Evolutionary conservation across 2,797 vertebrate species (phyloP).

Genomic region (Anguilla pacifica): DNA sequence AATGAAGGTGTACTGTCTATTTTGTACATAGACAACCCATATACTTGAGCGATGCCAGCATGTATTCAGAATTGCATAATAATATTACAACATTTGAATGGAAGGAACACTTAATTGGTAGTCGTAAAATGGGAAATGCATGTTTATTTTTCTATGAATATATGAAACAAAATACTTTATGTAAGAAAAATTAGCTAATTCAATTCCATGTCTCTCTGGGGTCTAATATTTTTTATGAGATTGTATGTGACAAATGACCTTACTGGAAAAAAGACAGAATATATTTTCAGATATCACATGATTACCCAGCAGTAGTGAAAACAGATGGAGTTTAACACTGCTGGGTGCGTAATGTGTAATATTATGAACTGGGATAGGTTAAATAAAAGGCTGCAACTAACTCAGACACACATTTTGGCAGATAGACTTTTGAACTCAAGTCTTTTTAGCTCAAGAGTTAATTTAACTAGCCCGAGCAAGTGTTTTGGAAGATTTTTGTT

Average conservation of each 20-base stretch:
- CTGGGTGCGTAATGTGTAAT: background rate
- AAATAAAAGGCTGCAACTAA: background rate
- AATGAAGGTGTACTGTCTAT: background rate
- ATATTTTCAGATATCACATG: slow-evolving; percentile 49
- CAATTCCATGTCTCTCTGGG: slow-evolving; percentile 39
- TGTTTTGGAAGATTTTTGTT: background rate
- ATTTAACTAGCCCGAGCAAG: background rate
- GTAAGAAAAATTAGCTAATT: slow-evolving; percentile 41
- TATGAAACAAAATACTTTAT: slow-evolving; percentile 30
- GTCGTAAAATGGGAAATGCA: background rate
- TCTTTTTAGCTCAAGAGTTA: background rate
- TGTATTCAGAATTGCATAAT: slow-evolving; percentile 16
- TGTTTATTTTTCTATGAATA: background rate
- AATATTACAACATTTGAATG: background rate
- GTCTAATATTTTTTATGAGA: slow-evolving; percentile 43
- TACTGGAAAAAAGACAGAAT: slow-evolving; percentile 49
- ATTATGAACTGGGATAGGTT: background rate
- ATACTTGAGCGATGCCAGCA: background rate
- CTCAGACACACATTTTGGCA: background rate
- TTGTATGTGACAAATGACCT: slow-evolving; percentile 48
- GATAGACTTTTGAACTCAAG: background rate
- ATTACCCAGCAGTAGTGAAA: slow-evolving; percentile 33
- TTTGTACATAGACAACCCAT: background rate
- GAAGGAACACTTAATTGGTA: background rate
- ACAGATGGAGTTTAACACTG: slow-evolving; percentile 29